phyloP scores from a whole-genome alignment of 2,888 invertebrate species.

The Heteromyza rotundicornis region DNA sequence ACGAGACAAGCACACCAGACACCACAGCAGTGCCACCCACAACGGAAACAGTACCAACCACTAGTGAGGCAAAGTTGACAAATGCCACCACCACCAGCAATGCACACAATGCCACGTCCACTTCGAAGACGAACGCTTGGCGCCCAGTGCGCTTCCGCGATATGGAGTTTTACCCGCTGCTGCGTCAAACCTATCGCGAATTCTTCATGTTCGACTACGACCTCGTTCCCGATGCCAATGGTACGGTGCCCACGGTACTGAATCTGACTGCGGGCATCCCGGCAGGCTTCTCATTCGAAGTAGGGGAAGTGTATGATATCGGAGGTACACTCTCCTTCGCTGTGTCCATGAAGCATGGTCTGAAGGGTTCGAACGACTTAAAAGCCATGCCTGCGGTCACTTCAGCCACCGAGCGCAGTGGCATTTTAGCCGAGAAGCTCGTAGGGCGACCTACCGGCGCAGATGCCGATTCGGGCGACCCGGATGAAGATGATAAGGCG shows the following conservation, averaged over 20 bases:
- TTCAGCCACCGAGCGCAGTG: constrained; percentile 43
- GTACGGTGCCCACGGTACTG: constrained; percentile 70
- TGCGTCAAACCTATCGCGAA: constrained; percentile 72
- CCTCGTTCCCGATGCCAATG: constrained; percentile 69
- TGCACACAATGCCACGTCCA: constrained; percentile 12
- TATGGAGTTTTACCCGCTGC: constrained; percentile 59
- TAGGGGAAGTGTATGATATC: constrained; percentile 75
- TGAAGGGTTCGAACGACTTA: constrained; percentile 40
- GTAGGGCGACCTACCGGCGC: constrained; percentile 40
- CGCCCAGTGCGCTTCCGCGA: constrained; percentile 43
- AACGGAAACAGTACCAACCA: neutral
- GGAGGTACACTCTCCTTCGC: constrained; percentile 81
- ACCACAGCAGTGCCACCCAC: neutral
- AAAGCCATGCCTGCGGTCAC: constrained; percentile 39
- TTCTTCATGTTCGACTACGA: constrained; percentile 81
- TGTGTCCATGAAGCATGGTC: constrained; percentile 71
- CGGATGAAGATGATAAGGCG: constrained; percentile 20
- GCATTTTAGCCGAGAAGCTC: constrained; percentile 56
- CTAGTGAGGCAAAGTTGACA: neutral
- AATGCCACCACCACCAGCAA: constrained; percentile 5
- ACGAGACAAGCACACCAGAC: neutral
- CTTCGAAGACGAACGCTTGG: constrained; percentile 34
- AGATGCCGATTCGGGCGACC: constrained; percentile 36
- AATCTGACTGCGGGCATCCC: constrained; percentile 72
- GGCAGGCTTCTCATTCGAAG: constrained; percentile 72